Evolutionary conservation across 30 jellyfish, hydroid and myxozoan species (phyloP).

Genomic region (Sanderia malayensis): DNA sequence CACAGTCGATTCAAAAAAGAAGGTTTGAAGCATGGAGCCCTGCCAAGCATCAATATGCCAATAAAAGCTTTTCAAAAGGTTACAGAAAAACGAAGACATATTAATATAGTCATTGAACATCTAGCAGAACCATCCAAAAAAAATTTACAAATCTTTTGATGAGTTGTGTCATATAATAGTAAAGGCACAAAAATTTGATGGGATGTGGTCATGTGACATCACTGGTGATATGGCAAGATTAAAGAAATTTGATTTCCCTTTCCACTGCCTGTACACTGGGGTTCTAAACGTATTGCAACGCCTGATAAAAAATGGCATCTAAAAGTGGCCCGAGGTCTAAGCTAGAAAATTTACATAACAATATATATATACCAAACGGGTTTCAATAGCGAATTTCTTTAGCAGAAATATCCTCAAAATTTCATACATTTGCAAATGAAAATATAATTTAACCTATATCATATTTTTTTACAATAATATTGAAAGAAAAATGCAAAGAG

Average conservation of each 20-base stretch:
- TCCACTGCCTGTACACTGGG: too few relatives aligned
- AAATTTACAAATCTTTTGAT: slow-evolving; percentile 13
- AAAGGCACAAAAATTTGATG: slow-evolving; percentile 17
- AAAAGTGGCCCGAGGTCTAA: too few relatives aligned
- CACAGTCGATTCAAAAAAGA: slow-evolving; percentile 39
- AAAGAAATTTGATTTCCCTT: slow-evolving; percentile 18
- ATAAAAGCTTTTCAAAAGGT: slow-evolving; percentile 2
- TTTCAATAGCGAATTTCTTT: too few relatives aligned
- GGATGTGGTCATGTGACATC: slow-evolving; percentile 15
- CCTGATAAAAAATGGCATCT: too few relatives aligned
- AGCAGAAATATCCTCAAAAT: too few relatives aligned
- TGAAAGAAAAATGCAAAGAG: too few relatives aligned
- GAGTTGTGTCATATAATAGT: slow-evolving; percentile 15
- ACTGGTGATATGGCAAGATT: slow-evolving; percentile 17
- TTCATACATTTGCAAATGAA: too few relatives aligned
- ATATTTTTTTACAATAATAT: too few relatives aligned
- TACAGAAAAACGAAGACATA: neutral
- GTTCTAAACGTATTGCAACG: too few relatives aligned
- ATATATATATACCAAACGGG: too few relatives aligned
- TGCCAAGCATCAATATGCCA: slow-evolving; percentile 33
- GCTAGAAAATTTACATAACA: too few relatives aligned
- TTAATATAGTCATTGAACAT: slow-evolving; percentile 6
- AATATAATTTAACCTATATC: too few relatives aligned
- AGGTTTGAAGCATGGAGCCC: slow-evolving; percentile 42
- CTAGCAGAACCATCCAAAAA: slow-evolving; percentile 8